These are phyloP conservation scores for Parelbella ahira DNA, from an alignment of 2,888 invertebrate genomes.

Conservation along the genomic window DNA sequence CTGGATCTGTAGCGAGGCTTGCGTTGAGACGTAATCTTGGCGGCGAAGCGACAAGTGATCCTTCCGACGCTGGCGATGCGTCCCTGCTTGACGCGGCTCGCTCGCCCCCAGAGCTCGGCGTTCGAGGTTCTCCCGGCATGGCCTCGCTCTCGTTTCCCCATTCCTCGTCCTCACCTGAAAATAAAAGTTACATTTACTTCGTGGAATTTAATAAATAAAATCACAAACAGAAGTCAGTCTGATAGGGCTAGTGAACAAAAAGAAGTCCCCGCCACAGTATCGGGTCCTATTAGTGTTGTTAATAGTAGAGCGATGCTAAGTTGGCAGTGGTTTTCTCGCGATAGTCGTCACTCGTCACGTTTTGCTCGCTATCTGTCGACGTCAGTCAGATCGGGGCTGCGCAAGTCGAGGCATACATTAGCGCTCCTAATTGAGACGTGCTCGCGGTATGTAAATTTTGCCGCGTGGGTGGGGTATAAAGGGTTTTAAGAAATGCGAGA, in stretches of 20 bases:
- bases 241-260: slow-evolving; percentile 38
- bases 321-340: slow-evolving; percentile 58
- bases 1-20: slow-evolving; percentile 90
- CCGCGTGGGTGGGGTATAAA: slow-evolving; percentile 74
- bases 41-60: slow-evolving; percentile 61
- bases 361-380: slow-evolving; percentile 69
- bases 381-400: slow-evolving; percentile 70
- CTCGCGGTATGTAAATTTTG: slow-evolving; percentile 75
- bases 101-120: slow-evolving; percentile 71
- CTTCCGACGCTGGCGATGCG: slow-evolving; percentile 55
- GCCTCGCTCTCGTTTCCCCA: slow-evolving; percentile 83
- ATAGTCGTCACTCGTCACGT: slow-evolving; percentile 78
- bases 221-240: no score
- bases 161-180: slow-evolving; percentile 85
- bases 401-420: slow-evolving; percentile 80
- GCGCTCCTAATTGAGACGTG: slow-evolving; percentile 81
- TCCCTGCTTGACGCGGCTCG: slow-evolving; percentile 62
- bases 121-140: slow-evolving; percentile 77
- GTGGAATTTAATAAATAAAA: no score
- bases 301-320: slow-evolving; percentile 63
- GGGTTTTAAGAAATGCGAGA: slow-evolving; percentile 54
- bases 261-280: slow-evolving; percentile 47
- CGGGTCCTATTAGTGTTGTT: slow-evolving; percentile 70
- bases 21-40: slow-evolving; percentile 89
- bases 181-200: slow-evolving; percentile 33